Evolutionary conservation across 1,140 invertebrate genomes (phyloP).

Genomic region (Drosophila bipectinata): DNA sequence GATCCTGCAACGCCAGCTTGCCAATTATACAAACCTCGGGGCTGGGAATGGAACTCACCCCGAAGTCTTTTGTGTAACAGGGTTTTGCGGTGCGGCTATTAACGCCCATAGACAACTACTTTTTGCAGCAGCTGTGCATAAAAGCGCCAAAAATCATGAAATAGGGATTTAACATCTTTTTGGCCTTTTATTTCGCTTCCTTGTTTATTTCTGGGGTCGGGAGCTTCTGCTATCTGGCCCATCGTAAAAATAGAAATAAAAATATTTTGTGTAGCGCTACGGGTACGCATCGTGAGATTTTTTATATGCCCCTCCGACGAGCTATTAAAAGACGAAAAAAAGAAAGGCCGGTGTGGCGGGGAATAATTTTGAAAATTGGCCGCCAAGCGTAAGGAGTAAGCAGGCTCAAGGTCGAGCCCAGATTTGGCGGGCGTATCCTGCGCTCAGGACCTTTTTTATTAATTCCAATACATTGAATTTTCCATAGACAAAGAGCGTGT

Average conservation of each 20-base stretch:
- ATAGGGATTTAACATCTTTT: conserved; percentile 17
- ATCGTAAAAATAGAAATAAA: conserved; percentile 80
- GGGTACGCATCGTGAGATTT: conserved; percentile 27
- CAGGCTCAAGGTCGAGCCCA: conserved; percentile 44
- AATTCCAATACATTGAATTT: conserved; percentile 81
- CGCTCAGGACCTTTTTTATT: conserved; percentile 61
- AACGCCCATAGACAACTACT: conserved; percentile 56
- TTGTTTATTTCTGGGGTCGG: conserved; percentile 25
- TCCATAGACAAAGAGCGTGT: conserved; percentile 70
- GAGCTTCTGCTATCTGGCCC: conserved; percentile 47
- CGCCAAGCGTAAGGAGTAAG: conserved; percentile 34
- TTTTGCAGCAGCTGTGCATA: conserved; percentile 59
- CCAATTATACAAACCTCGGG: conserved; percentile 49
- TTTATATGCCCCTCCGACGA: conserved; percentile 55
- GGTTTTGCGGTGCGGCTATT: conserved; percentile 48
- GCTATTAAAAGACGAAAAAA: conserved; percentile 68
- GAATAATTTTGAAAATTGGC: conserved; percentile 63
- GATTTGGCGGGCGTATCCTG: conserved; percentile 21
- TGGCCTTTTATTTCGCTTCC: conserved; percentile 16
- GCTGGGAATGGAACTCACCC: conserved; percentile 14
- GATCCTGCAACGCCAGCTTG: conserved; percentile 6
- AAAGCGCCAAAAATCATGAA: conserved; percentile 54
- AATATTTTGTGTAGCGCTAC: conserved; percentile 73
- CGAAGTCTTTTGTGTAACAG: conserved; percentile 26
- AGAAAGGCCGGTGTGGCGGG: conserved; percentile 9